Percentiles rank a stretch among this genome's conserved stretches.
These are phyloP conservation scores for Apostichopus californicus DNA, from an alignment of 35 echinoderm and acorn worm species.

Conservation along the genomic window DNA sequence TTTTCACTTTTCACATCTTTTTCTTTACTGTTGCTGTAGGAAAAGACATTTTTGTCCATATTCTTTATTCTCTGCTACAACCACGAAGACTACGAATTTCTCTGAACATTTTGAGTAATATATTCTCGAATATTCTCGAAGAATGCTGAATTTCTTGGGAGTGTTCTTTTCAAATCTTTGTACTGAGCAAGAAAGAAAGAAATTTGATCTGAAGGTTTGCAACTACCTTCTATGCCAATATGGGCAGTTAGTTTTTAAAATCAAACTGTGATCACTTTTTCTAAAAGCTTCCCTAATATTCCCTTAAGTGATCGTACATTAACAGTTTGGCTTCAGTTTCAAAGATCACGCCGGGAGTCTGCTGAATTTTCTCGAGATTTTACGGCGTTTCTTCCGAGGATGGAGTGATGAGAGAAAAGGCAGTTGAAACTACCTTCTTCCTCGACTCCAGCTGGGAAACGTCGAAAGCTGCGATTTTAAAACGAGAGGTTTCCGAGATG, in stretches of 20 bases:
- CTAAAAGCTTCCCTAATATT: conserved; percentile 37
- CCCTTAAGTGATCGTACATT: conserved; percentile 28
- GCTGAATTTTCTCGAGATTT: not conserved
- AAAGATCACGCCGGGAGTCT: not conserved
- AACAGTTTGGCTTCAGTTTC: conserved; percentile 37
- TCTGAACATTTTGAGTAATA: too few species aligned
- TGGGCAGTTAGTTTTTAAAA: conserved; percentile 46
- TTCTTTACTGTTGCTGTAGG: too few species aligned
- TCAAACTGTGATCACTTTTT: conserved; percentile 39
- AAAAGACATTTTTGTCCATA: too few species aligned
- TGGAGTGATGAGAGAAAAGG: conserved; percentile 3
- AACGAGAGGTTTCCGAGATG: conserved; percentile 19
- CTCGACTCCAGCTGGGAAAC: conserved; percentile 34
- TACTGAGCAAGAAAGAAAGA: not conserved
- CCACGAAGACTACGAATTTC: too few species aligned
- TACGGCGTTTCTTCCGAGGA: not conserved
- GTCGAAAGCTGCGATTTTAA: not conserved
- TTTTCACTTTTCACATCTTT: too few species aligned
- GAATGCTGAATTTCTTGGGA: not conserved
- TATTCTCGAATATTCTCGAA: not conserved
- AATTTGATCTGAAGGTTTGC: conserved; percentile 16
- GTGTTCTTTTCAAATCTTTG: not conserved
- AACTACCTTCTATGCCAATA: not conserved
- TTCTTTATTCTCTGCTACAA: too few species aligned
- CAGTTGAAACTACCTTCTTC: conserved; percentile 2